phyloP scores from a whole-genome alignment of 2,888 invertebrate species.

The Salpingus planirostris region DNA sequence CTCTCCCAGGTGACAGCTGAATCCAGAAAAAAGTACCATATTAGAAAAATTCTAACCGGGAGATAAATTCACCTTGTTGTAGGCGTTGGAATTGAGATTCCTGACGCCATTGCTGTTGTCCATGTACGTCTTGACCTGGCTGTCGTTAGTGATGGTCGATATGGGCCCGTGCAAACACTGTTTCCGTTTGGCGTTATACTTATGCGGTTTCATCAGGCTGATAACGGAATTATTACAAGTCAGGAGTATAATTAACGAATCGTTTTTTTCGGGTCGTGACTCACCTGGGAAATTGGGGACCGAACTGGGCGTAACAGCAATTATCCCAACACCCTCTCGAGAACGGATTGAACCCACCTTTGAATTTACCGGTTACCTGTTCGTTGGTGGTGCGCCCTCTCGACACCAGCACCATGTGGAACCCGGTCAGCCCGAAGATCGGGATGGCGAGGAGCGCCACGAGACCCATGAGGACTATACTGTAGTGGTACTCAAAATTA shows the following conservation, averaged over 20 bases:
- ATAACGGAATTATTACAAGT: slow-evolving; percentile 17
- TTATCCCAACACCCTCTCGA: slow-evolving; percentile 92
- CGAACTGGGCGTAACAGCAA: slow-evolving; percentile 91
- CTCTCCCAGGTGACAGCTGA: slow-evolving; percentile 75
- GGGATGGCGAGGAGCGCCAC: slow-evolving; percentile 90
- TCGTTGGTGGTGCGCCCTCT: slow-evolving; percentile 98
- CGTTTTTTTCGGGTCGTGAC: no score
- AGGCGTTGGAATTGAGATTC: slow-evolving; percentile 74
- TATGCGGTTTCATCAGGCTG: slow-evolving; percentile 59
- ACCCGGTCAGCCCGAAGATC: slow-evolving; percentile 94
- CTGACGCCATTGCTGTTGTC: slow-evolving; percentile 81
- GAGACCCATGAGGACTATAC: slow-evolving; percentile 85
- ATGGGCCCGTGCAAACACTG: slow-evolving; percentile 44
- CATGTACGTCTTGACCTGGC: slow-evolving; percentile 94
- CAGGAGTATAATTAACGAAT: not conserved
- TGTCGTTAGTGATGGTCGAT: slow-evolving; percentile 52
- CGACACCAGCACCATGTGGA: slow-evolving; percentile 94
- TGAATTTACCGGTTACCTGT: slow-evolving; percentile 99
- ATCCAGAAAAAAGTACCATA: slow-evolving; percentile 3
- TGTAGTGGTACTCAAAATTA: no score
- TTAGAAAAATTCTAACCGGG: not conserved
- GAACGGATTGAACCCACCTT: slow-evolving; percentile 97
- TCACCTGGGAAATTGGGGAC: slow-evolving; percentile 97
- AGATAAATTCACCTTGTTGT: slow-evolving; percentile 72
- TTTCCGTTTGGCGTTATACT: slow-evolving; percentile 56